Evolutionary conservation across 1,140 invertebrate species (phyloP).

Genomic region (Thaumatotibia leucotreta): DNA sequence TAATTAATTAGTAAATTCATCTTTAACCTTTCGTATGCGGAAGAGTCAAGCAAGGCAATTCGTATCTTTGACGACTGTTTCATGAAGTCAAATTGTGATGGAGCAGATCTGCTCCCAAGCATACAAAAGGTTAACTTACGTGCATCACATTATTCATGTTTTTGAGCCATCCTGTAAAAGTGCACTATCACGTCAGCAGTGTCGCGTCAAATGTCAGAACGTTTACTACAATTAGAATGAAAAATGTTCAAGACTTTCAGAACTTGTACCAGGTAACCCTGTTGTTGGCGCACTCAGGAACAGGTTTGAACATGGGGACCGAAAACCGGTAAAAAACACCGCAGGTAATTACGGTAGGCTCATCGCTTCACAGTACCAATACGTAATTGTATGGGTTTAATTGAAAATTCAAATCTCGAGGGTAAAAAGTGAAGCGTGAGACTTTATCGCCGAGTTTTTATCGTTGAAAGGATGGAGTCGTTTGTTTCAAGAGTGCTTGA

Average conservation of each 20-base stretch:
- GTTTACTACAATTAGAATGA: no score
- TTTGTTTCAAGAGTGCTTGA: conserved; percentile 6
- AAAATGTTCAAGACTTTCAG: not conserved
- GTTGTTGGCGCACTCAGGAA: conserved; percentile 41
- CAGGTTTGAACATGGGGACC: conserved; percentile 59
- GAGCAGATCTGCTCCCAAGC: no score
- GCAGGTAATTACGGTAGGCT: conserved; percentile 60
- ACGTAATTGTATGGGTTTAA: conserved; percentile 25
- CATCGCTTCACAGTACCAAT: conserved; percentile 47
- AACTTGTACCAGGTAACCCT: not conserved
- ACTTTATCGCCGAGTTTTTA: conserved; percentile 18
- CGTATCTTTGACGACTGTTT: no score
- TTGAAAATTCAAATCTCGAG: conserved; percentile 22
- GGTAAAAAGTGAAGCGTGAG: conserved; percentile 26
- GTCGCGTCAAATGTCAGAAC: no score
- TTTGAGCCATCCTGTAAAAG: no score
- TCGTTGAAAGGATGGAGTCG: conserved; percentile 15
- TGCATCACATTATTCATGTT: no score
- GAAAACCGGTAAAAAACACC: conserved; percentile 66
- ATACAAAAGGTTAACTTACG: no score
- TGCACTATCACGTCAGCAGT: no score
- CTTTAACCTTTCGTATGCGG: no score
- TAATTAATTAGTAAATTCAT: no score
- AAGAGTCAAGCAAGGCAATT: no score
- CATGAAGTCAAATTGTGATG: no score